Conservation (phyloP, 2,113 vertebrate species). For the Corvus hawaiiensis region DNA sequence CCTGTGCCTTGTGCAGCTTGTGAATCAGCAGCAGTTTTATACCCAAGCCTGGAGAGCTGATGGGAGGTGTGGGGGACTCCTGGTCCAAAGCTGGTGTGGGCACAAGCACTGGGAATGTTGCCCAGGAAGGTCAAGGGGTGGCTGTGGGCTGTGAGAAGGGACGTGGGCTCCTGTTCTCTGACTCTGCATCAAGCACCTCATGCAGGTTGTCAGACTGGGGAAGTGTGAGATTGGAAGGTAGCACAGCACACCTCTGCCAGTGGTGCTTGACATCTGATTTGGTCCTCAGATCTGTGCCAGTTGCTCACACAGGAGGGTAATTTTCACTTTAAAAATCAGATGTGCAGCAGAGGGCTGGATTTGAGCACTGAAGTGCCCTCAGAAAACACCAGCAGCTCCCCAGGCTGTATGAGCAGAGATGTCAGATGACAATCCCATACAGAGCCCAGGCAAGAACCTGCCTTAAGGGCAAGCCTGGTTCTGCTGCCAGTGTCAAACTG, state of each 20-base stretch:
- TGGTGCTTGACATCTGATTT: background rate
- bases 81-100: background rate
- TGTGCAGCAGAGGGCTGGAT: background rate
- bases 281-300: background rate
- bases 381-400: background rate
- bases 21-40: background rate
- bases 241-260: background rate
- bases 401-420: background rate
- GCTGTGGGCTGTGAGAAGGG: background rate
- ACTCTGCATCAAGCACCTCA: background rate
- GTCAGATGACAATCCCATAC: background rate
- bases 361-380: background rate
- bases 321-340: background rate
- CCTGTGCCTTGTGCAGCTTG: background rate
- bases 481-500: background rate
- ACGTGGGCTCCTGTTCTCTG: background rate
- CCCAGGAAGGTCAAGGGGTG: background rate
- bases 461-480: background rate
- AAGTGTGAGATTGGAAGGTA: background rate
- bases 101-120: background rate
- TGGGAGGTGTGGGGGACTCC: background rate
- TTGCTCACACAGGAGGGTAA: background rate
- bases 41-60: background rate
- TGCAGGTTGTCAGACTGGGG: background rate
- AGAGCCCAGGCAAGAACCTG: background rate